These are phyloP conservation scores for Coranthus polyacanthus DNA, from an alignment of 2,797 vertebrate species.

Conservation along the genomic window DNA sequence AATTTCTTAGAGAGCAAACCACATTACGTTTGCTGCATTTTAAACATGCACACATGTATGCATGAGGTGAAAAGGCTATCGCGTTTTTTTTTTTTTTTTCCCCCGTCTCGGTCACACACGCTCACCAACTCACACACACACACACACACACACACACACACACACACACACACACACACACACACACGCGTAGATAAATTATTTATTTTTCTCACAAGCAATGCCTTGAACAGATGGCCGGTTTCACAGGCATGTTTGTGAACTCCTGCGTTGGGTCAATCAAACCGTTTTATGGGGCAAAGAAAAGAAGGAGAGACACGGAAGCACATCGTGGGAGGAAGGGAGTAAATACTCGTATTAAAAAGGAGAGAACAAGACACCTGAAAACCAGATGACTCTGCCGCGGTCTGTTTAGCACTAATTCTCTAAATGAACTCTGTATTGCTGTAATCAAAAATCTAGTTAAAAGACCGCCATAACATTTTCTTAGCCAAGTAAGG, in stretches of 20 bases:
- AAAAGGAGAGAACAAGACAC: slow-evolving; percentile 41
- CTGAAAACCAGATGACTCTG: slow-evolving; percentile 4
- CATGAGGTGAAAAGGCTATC: slow-evolving; percentile 51
- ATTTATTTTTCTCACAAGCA: slow-evolving; percentile 49
- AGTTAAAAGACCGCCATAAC: background rate
- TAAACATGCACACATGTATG: slow-evolving; percentile 57
- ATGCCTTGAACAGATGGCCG: slow-evolving; percentile 66
- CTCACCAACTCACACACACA: slow-evolving; percentile 25
- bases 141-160: slow-evolving; percentile 8
- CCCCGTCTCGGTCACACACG: slow-evolving; percentile 18
- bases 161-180: no score
- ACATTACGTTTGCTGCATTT: slow-evolving; percentile 63
- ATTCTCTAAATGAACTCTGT: slow-evolving; percentile 9
- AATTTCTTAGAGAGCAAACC: slow-evolving; percentile 64
- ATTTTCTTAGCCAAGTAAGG: background rate
- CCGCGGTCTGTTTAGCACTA: background rate
- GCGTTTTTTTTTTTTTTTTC: background rate
- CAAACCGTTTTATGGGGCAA: slow-evolving; percentile 56
- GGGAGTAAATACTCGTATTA: slow-evolving; percentile 18
- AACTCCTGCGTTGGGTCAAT: slow-evolving; percentile 61
- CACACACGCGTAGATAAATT: slow-evolving; percentile 15
- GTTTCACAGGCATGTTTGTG: slow-evolving; percentile 70
- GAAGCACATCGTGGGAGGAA: slow-evolving; percentile 2
- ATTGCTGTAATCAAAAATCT: slow-evolving; percentile 5
- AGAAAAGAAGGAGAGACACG: slow-evolving; percentile 13